phyloP scores from a whole-genome alignment of 2,888 invertebrate genomes.

The Metacarcinus magister region DNA sequence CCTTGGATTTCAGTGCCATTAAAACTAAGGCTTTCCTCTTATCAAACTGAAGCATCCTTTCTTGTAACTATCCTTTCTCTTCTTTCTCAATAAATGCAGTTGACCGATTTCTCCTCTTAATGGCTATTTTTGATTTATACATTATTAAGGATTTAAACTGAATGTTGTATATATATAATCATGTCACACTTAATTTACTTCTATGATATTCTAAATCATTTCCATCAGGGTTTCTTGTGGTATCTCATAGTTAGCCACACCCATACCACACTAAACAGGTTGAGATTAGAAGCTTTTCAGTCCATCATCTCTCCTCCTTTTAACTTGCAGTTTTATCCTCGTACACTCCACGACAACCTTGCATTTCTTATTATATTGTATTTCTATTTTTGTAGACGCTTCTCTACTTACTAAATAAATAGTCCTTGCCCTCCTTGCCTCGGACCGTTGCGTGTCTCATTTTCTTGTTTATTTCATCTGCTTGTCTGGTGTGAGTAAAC shows the following conservation, averaged over 20 bases:
- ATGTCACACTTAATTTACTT: neutral
- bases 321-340: neutral
- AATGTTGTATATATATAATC: neutral
- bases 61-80: neutral
- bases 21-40: neutral
- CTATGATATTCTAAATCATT: neutral
- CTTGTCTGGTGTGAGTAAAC: neutral
- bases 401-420: neutral
- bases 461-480: neutral
- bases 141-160: neutral
- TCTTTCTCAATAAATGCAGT: neutral
- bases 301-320: neutral
- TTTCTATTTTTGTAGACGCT: neutral
- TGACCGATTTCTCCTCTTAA: neutral
- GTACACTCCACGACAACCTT: neutral
- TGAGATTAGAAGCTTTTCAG: neutral
- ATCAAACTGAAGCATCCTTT: neutral
- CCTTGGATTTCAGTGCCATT: neutral
- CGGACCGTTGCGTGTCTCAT: neutral
- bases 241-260: neutral
- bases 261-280: neutral
- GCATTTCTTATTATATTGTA: neutral
- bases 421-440: neutral
- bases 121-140: neutral
- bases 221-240: neutral